Evolutionary conservation across 1,140 invertebrate species (phyloP).

Genomic region (Lanistes nyassanus): DNA sequence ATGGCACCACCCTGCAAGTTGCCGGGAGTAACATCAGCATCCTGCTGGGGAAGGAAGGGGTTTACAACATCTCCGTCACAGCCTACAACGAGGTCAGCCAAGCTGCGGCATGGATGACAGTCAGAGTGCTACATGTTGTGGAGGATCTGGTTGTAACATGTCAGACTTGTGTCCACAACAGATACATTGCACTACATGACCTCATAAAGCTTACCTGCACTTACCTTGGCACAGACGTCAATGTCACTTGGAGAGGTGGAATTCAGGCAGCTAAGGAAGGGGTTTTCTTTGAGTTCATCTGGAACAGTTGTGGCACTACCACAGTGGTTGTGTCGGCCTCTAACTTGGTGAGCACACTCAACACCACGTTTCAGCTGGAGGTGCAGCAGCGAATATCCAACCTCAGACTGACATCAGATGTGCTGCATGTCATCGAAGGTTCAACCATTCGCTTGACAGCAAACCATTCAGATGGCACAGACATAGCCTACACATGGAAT

Average conservation of each 20-base stretch:
- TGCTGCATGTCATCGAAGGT: not conserved
- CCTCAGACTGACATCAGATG: not conserved
- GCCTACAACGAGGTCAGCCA: slow-evolving; percentile 13
- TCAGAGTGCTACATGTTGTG: slow-evolving; percentile 8
- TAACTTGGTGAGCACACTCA: slow-evolving; percentile 6
- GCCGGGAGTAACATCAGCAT: slow-evolving; percentile 2
- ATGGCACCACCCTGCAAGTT: not conserved
- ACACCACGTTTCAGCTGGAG: not conserved
- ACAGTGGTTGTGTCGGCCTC: not conserved
- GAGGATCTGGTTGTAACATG: slow-evolving; percentile 5
- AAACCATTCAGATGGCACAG: slow-evolving; percentile 26
- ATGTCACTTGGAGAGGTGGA: not conserved
- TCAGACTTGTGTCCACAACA: slow-evolving; percentile 9
- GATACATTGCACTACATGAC: not conserved
- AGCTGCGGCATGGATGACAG: not conserved
- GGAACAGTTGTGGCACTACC: not conserved
- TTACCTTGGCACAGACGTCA: slow-evolving; percentile 3
- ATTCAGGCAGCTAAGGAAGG: not conserved
- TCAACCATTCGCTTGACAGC: slow-evolving; percentile 6
- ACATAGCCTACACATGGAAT: slow-evolving; percentile 31
- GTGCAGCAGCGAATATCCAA: not conserved
- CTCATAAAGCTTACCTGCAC: not conserved
- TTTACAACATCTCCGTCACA: slow-evolving; percentile 15
- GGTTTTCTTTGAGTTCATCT: not conserved
- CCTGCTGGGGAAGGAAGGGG: not conserved